phyloP scores from a whole-genome alignment of 2,113 vertebrate species.

The Cryptotis parvus region DNA sequence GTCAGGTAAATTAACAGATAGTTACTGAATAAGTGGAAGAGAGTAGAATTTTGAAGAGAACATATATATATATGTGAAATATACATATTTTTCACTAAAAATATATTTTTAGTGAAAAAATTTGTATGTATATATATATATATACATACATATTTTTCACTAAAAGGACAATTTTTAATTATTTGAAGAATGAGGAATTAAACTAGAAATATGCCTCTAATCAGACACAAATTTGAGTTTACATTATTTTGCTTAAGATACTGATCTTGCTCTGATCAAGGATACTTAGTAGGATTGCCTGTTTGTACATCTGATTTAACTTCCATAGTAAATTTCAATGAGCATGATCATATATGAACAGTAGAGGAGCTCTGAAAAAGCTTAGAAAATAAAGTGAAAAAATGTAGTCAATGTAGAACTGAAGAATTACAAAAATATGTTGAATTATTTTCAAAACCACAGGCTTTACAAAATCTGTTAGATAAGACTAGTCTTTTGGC shows the following conservation, averaged over 20 bases:
- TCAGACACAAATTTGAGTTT: background rate
- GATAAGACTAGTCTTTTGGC: background rate
- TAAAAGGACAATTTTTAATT: background rate
- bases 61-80: background rate
- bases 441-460: background rate
- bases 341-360: slow-evolving; percentile 50
- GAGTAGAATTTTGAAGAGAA: background rate
- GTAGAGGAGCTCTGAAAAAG: slow-evolving; percentile 75
- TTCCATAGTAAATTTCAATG: slow-evolving; percentile 21
- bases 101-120: too few species aligned
- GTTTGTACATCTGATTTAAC: background rate
- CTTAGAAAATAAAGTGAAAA: slow-evolving; percentile 52
- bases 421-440: background rate
- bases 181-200: background rate
- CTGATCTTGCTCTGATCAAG: background rate
- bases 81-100: background rate
- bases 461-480: background rate
- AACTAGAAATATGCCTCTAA: background rate
- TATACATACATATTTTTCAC: background rate
- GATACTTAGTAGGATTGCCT: background rate
- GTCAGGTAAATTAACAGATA: background rate
- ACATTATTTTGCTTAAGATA: background rate
- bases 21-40: background rate
- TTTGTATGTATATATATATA: background rate
- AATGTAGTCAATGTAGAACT: background rate